phyloP scores from a whole-genome alignment of 2,113 vertebrate species.

The Alexandromys fortis region DNA sequence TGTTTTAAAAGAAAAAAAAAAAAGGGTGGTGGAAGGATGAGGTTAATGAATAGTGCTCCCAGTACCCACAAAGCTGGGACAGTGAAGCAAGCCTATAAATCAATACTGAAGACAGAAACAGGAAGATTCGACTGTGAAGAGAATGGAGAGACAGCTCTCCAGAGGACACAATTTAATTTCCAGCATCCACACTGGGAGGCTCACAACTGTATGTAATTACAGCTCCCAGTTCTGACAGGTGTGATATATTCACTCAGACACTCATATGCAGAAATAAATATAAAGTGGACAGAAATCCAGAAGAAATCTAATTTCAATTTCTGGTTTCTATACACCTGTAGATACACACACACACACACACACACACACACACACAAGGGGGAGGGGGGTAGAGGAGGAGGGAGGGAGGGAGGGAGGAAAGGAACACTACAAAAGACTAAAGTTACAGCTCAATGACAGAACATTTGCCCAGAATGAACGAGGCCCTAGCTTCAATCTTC shows the following conservation, averaged over 20 bases:
- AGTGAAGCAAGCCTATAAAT: background rate
- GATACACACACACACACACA: too few relatives aligned
- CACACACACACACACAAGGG: too few relatives aligned
- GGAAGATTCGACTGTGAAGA: background rate
- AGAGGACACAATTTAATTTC: background rate
- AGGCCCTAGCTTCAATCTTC: background rate
- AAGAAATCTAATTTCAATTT: background rate
- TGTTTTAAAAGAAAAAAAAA: background rate
- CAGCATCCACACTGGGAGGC: background rate
- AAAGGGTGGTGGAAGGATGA: background rate
- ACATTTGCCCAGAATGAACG: background rate
- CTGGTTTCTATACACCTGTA: background rate
- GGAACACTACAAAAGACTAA: background rate
- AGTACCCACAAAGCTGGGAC: background rate
- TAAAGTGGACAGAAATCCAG: background rate
- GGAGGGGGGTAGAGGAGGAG: rapidly evolving
- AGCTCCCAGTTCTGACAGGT: background rate
- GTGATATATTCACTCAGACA: background rate
- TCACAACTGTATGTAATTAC: background rate
- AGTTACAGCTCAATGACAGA: background rate
- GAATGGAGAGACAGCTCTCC: background rate
- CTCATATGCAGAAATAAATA: background rate
- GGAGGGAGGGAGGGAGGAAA: background rate
- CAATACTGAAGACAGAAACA: background rate
- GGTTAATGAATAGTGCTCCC: background rate